Conservation (phyloP, 2,797 vertebrate species). For the Urosaurus nigricauda region DNA sequence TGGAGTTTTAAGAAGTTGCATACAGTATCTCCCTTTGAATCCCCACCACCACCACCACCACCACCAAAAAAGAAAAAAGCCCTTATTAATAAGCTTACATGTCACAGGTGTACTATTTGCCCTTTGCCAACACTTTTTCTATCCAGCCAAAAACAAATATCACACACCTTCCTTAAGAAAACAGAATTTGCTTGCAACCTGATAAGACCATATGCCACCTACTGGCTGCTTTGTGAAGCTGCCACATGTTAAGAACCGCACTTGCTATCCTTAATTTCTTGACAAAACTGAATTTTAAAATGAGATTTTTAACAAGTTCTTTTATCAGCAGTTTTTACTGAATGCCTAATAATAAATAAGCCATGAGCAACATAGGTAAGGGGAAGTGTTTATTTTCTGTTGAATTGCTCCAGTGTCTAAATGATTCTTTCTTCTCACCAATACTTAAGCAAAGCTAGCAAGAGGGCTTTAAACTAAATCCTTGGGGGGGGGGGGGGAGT, state of each 20-base stretch:
- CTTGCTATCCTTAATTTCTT: not conserved
- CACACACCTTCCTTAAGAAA: not conserved
- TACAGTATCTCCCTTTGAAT: not conserved
- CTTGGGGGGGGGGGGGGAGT: no score
- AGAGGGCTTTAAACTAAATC: no score
- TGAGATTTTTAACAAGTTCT: not conserved
- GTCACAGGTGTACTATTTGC: not conserved
- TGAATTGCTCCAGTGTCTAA: not conserved
- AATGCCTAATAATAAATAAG: not conserved
- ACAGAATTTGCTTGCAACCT: not conserved
- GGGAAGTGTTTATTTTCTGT: not conserved
- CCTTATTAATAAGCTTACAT: not conserved
- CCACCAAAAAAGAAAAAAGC: not conserved
- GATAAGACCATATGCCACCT: conserved; percentile 10
- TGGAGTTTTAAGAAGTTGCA: not conserved
- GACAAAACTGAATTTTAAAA: not conserved
- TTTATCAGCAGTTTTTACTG: not conserved
- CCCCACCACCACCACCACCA: no score
- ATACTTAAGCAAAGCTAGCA: no score
- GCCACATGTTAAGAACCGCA: not conserved
- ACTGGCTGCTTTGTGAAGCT: not conserved
- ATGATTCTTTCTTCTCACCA: no score
- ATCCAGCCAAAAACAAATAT: not conserved
- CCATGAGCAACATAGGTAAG: not conserved
- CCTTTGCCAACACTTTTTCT: not conserved